phyloP scores from a whole-genome alignment of 2,888 invertebrate genomes.

The Campoletis raptor region DNA sequence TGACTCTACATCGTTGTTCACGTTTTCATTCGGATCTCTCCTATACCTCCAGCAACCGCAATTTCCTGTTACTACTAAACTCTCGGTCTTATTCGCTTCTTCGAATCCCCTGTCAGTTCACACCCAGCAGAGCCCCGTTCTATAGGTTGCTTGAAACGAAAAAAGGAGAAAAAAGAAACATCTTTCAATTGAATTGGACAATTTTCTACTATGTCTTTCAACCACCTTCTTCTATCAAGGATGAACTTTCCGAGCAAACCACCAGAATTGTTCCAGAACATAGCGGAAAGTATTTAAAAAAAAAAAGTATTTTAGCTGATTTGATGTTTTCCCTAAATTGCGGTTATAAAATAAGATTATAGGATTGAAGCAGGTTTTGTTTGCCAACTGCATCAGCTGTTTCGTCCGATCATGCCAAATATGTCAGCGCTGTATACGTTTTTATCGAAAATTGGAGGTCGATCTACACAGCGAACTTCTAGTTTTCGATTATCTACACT shows the following conservation, averaged over 20 bases:
- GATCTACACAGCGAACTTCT: too few relatives aligned
- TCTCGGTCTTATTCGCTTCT: slow-evolving; percentile 18
- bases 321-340: neutral
- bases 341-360: neutral
- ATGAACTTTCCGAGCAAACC: neutral
- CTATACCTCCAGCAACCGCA: neutral
- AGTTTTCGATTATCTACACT: too few relatives aligned
- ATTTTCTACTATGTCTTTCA: neutral
- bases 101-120: neutral
- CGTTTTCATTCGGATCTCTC: neutral
- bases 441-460: too few relatives aligned
- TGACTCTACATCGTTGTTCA: neutral
- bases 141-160: neutral
- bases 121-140: neutral
- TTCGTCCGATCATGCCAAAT: too few relatives aligned
- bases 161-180: neutral
- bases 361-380: neutral
- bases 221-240: neutral
- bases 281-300: neutral
- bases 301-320: neutral
- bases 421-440: too few relatives aligned
- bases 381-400: too few relatives aligned
- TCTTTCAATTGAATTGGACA: slow-evolving; percentile 5
- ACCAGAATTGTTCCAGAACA: neutral
- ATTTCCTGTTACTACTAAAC: slow-evolving; percentile 2